phyloP scores from a whole-genome alignment of 2,888 invertebrate genomes.

The Drosophila tripunctata region DNA sequence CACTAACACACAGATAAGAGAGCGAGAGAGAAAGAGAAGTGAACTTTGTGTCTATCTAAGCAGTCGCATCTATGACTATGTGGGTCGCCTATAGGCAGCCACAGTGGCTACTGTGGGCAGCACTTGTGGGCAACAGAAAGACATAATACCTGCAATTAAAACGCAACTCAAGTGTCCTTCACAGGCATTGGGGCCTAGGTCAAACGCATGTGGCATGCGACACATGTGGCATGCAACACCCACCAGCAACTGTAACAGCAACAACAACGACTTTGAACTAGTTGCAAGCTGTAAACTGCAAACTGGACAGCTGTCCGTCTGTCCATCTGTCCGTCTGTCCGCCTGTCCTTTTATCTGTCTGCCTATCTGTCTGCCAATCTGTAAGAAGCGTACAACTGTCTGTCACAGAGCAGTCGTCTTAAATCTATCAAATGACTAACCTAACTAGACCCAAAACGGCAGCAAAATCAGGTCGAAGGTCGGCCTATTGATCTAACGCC shows the following conservation, averaged over 20 bases:
- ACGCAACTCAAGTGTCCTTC: constrained; percentile 79
- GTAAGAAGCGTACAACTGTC: constrained; percentile 22
- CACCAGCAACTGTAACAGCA: constrained; percentile 12
- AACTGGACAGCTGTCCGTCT: constrained; percentile 12
- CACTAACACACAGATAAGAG: neutral
- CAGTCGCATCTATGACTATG: constrained; percentile 34
- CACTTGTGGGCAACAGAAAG: constrained; percentile 68
- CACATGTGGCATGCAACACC: neutral
- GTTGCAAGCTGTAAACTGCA: constrained; percentile 41
- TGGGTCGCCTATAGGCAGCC: constrained; percentile 30
- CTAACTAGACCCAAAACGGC: constrained; percentile 45
- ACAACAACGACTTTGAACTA: constrained; percentile 68
- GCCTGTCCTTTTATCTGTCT: neutral
- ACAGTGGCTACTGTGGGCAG: constrained; percentile 19
- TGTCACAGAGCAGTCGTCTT: constrained; percentile 48
- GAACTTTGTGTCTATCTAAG: constrained; percentile 40
- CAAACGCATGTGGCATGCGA: constrained; percentile 57
- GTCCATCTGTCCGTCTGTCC: constrained; percentile 6
- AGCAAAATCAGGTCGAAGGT: constrained; percentile 63
- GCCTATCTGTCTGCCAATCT: constrained; percentile 1
- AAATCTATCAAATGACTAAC: constrained; percentile 78
- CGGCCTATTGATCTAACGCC: constrained; percentile 74
- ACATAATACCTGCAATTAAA: constrained; percentile 82
- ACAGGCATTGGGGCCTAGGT: constrained; percentile 78
- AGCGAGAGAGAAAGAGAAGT: constrained; percentile 2